Percentiles rank a stretch among this genome's conserved stretches.
Evolutionary conservation across 2,113 vertebrate species (phyloP).

Genomic region (Passer domesticus): DNA sequence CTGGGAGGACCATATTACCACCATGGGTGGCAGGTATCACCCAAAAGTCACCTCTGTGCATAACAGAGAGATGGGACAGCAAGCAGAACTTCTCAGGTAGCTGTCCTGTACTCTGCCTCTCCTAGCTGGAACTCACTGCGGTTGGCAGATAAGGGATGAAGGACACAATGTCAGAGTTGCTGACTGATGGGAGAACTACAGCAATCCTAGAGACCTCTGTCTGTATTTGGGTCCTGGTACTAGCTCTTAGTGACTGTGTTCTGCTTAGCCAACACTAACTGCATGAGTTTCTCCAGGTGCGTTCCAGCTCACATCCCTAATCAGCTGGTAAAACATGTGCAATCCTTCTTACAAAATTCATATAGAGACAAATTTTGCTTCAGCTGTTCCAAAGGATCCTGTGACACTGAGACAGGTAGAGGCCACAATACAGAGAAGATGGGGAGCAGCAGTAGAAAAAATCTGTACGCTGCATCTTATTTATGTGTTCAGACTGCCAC

Average conservation of each 20-base stretch:
- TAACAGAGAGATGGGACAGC: neutral
- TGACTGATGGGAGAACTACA: neutral
- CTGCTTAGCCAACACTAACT: neutral
- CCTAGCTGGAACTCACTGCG: neutral
- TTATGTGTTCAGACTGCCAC: neutral
- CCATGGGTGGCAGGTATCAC: neutral
- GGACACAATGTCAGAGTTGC: neutral
- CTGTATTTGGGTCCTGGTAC: rapidly evolving
- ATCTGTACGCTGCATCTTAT: neutral
- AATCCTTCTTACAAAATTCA: neutral
- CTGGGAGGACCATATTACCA: neutral
- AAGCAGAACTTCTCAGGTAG: neutral
- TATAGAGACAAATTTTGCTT: neutral
- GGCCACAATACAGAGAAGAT: neutral
- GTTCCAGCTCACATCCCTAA: neutral
- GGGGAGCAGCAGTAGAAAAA: neutral
- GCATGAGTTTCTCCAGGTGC: rapidly evolving
- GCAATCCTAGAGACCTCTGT: neutral
- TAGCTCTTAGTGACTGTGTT: neutral
- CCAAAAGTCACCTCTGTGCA: neutral
- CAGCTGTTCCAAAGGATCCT: neutral
- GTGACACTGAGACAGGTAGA: neutral
- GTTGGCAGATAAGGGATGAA: neutral
- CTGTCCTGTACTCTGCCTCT: neutral
- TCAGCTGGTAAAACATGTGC: neutral